Evolutionary conservation across 2,113 vertebrate genomes (phyloP).

Genomic region (Malurus elegans): DNA sequence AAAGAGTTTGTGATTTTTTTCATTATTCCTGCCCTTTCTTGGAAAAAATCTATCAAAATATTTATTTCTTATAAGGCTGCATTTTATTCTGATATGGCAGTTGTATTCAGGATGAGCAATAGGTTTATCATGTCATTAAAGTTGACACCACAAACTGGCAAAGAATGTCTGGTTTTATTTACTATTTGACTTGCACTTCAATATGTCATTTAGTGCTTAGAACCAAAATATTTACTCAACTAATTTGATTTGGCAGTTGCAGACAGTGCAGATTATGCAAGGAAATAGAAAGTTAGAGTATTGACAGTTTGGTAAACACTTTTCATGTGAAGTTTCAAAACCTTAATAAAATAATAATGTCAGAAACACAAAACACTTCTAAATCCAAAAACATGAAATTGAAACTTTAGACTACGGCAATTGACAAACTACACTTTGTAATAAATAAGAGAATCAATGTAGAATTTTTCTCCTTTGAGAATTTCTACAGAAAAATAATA

Average conservation of each 20-base stretch:
- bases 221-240: background rate
- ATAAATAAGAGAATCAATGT: background rate
- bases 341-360: background rate
- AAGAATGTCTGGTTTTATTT: background rate
- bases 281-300: background rate
- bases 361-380: background rate
- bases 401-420: background rate
- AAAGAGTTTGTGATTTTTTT: background rate
- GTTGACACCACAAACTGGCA: background rate
- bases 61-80: background rate
- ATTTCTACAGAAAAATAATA: background rate
- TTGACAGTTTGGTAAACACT: background rate
- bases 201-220: background rate
- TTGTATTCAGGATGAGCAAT: background rate
- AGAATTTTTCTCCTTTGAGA: background rate
- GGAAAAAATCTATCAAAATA: background rate
- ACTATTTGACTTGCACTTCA: background rate
- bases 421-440: background rate
- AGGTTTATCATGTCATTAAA: background rate
- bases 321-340: background rate
- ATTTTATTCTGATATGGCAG: background rate
- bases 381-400: background rate
- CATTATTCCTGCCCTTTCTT: background rate
- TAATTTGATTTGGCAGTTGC: background rate
- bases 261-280: background rate